phyloP scores from a whole-genome alignment of 2,888 invertebrate genomes.

The Sarcophaga rosellei region DNA sequence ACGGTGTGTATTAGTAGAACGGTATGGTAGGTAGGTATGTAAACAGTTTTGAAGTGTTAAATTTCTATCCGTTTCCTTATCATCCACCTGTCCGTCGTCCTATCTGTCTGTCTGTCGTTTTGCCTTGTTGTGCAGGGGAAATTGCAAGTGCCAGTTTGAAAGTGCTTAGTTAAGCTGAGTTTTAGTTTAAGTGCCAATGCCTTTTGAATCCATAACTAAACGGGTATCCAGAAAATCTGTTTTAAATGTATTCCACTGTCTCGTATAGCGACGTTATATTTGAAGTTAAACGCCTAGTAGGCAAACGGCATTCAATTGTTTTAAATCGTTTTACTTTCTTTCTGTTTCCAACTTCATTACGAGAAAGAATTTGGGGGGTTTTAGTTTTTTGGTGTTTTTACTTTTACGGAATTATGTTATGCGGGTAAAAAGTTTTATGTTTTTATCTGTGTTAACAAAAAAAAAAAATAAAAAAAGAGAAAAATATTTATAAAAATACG shows the following conservation, averaged over 20 bases:
- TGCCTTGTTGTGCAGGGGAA: not conserved
- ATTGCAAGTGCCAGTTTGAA: not conserved
- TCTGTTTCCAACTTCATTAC: conserved; percentile 24
- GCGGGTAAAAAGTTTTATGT: conserved; percentile 37
- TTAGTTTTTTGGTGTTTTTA: not conserved
- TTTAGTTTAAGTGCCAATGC: not conserved
- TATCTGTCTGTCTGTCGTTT: not conserved
- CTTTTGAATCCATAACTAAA: not conserved
- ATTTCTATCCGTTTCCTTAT: conserved; percentile 6
- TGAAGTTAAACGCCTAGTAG: not conserved
- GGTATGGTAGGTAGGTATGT: not conserved
- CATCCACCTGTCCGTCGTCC: not conserved
- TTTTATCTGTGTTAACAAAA: conserved; percentile 25
- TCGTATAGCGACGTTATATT: not conserved
- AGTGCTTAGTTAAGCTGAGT: not conserved
- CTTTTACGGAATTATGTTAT: conserved; percentile 14
- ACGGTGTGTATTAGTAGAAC: not conserved
- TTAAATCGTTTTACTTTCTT: conserved; percentile 24
- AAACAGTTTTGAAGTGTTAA: conserved; percentile 4
- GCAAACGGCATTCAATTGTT: not conserved
- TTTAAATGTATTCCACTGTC: not conserved
- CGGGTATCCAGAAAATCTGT: not conserved
- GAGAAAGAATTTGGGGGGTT: not conserved
- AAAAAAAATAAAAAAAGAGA: not conserved
- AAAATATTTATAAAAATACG: not conserved